phyloP scores from a whole-genome alignment of 2,113 vertebrate species.

The Anoplopoma fimbria region DNA sequence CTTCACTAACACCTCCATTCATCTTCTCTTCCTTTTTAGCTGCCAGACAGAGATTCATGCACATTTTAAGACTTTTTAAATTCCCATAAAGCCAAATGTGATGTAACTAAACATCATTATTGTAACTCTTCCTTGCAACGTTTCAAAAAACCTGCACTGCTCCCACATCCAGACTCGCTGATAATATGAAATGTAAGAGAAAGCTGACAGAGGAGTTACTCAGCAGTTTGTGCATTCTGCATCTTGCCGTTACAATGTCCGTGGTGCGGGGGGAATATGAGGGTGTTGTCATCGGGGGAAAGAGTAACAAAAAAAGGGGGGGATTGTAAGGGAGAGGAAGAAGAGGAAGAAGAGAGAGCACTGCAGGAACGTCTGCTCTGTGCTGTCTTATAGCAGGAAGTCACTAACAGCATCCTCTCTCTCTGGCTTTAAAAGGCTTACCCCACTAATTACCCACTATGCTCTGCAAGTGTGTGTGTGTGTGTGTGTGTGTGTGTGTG shows the following conservation, averaged over 20 bases:
- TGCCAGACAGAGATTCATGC: background rate
- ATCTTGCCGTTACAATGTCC: slow-evolving; percentile 48
- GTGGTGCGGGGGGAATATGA: background rate
- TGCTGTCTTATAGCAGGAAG: slow-evolving; percentile 68
- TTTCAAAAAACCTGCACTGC: background rate
- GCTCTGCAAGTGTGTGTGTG: background rate
- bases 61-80: background rate
- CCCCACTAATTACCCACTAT: slow-evolving; percentile 50
- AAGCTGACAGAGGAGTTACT: slow-evolving; percentile 46
- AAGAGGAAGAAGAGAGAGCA: slow-evolving; percentile 17
- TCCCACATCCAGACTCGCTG: background rate
- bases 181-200: background rate
- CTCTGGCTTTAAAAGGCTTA: slow-evolving; percentile 56
- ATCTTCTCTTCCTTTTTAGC: background rate
- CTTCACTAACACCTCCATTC: too few species aligned
- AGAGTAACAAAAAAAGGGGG: background rate
- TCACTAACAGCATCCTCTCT: slow-evolving; percentile 70
- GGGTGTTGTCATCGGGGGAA: slow-evolving; percentile 12
- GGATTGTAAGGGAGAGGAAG: background rate
- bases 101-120: background rate
- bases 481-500: slow-evolving; percentile 19
- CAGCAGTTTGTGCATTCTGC: slow-evolving; percentile 71
- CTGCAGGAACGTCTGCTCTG: slow-evolving; percentile 29
- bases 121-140: background rate
- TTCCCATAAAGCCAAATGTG: background rate